A percentile compares a stretch with the other conserved stretches of the same genome.
phyloP scores from a whole-genome alignment of 2,888 invertebrate genomes.

The Conistra vaccinii region DNA sequence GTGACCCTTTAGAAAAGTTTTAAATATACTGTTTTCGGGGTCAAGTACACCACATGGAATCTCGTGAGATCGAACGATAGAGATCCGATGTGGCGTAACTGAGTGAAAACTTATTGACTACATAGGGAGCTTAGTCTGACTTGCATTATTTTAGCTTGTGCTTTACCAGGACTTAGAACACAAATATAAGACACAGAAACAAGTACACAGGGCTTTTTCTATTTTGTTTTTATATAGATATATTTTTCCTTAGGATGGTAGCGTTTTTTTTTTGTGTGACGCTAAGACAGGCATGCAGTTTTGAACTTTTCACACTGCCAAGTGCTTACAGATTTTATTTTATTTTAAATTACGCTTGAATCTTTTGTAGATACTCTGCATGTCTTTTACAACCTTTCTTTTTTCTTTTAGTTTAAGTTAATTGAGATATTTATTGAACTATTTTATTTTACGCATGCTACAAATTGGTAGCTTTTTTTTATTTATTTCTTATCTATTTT shows the following conservation, averaged over 20 bases:
- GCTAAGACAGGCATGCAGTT: conserved; percentile 4
- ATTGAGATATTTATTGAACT: background rate
- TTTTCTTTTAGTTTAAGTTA: background rate
- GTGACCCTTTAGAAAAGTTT: background rate
- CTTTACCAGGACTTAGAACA: background rate
- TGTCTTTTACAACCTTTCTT: background rate
- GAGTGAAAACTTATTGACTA: background rate
- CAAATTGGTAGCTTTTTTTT: conserved; percentile 1
- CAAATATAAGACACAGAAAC: background rate
- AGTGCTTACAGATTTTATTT: conserved; percentile 19
- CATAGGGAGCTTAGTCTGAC: background rate
- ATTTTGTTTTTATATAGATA: background rate
- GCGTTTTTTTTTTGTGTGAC: background rate
- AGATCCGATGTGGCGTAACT: background rate
- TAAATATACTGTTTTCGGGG: background rate
- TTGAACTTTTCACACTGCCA: conserved; percentile 7
- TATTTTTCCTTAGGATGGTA: background rate
- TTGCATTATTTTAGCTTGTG: background rate
- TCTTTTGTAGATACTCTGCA: background rate
- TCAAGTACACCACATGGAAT: background rate
- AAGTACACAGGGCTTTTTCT: background rate
- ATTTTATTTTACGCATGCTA: conserved; percentile 19
- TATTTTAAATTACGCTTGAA: background rate
- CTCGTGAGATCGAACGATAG: background rate
- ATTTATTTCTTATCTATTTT: conserved; percentile 20